Evolutionary conservation across 1,140 invertebrate species (phyloP).

Genomic region (Acromyrmex heyeri): DNA sequence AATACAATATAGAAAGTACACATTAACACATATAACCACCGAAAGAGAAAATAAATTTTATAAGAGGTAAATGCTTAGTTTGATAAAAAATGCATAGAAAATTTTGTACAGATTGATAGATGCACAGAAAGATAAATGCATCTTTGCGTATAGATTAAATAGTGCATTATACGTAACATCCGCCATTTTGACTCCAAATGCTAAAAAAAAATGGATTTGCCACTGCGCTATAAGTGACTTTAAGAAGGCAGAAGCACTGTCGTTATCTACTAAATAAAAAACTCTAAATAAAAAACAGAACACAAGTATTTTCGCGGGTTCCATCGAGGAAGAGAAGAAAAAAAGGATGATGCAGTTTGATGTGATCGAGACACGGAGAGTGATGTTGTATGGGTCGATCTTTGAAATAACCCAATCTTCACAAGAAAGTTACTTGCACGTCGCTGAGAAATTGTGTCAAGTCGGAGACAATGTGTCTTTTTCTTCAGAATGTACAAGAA

Average conservation of each 20-base stretch:
- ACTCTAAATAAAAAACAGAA: constrained; percentile 13
- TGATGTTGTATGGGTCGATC: background rate
- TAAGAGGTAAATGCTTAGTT: no score
- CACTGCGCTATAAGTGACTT: no score
- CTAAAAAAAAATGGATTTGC: no score
- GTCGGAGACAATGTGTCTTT: background rate
- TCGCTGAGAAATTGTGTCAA: constrained; percentile 33
- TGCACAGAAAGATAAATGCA: no score
- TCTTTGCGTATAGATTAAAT: no score
- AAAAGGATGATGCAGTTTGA: background rate
- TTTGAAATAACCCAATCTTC: constrained; percentile 14
- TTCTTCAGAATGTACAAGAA: background rate
- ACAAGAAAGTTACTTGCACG: background rate
- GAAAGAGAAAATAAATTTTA: no score
- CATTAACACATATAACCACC: no score
- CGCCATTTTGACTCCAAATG: no score
- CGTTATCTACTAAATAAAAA: constrained; percentile 10
- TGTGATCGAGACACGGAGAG: background rate
- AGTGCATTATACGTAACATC: no score
- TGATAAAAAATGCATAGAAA: no score
- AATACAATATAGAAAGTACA: no score
- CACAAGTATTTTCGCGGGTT: background rate
- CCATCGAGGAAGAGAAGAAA: background rate
- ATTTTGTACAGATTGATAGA: no score
- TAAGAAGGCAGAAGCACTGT: background rate